Evolutionary conservation across 2,888 invertebrate genomes (phyloP), one percentile per base, ranked within the genome.

Genomic region (Vanessa cardui): DNA sequence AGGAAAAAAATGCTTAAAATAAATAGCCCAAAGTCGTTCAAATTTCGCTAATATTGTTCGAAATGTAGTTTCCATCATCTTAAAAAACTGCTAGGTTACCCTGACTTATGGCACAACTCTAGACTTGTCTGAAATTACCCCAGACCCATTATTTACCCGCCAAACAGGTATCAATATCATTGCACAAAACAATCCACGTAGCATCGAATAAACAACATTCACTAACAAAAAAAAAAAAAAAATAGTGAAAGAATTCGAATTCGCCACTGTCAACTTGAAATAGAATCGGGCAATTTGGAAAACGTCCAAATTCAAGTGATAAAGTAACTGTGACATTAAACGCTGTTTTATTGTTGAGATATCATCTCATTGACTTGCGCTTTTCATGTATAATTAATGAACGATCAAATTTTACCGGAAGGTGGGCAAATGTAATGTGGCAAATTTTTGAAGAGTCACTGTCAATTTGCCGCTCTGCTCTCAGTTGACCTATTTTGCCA

Each of bases 231-330:
- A 64, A 62, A 64, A 54, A 33, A 18, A 45, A 39, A 20, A 62
- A 62, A 64, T 49, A 45, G 52, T 58, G 49, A 58, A 44, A 20
- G 16, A 61, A 52, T 5, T 54, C 39, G 16, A 64, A 62, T 62
- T 66, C 61, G 50, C n/a, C n/a, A 21, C 47, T 56, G 21, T 46
- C 45, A 52, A 62, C 62, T 62, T 58, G 59, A 80, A 81, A 80
- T 80, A 80, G 74, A 64, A 58, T 58, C 64, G 46, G 66, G 62
- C 75, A 73, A 77, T 79, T 81, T 82, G 82, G 82, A 79, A 59
- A 71, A 71, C 65, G 52, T 75, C 82, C 82, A 82, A 80, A 68
- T 79, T 77, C 78, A 79, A 73, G 64, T 78, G 75, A 76, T 73
- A 67, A 61, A 74, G 61, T 70, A 73, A 71, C 64, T 71, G 74